Evolutionary conservation across 2,113 vertebrate species (phyloP), one percentile per base, ranked within the genome.

Genomic region (Rana temporaria): DNA sequence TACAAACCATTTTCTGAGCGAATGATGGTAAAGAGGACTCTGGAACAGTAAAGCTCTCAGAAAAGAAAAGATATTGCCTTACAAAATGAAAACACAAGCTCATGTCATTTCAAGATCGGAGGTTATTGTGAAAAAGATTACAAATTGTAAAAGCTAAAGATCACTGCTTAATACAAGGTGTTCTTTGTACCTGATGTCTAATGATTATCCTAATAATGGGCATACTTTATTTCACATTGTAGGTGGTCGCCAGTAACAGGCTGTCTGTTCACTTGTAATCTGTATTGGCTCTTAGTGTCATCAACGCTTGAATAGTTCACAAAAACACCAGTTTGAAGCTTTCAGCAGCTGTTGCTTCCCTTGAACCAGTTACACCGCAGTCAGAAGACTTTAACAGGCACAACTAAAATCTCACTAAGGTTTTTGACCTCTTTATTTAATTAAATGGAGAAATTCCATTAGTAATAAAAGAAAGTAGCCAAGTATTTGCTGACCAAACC

Each of bases 201-300:
- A 86, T 87, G 90, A 92, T 88, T 90, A 88, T 77, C 84, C 66
- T 60, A 52, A 85, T 90, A 89, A 92, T 92, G 87, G 20, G 4
- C 65, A 77, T 81, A 71, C 84, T 66, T 77, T 74, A 81, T 69
- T 85, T 59, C 75, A 83, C 87, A 84, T 75, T 84, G 83, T 72
- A 71, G 87, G 89, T 90, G 89, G 90, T 89, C 90, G 42, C 5
- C 81, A 76, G 78, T 53, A 78, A 79, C n/a, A 32, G 42, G 55
- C 52, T 48, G 62, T 48, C 74, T 84, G 38, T 75, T 52, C 12
- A 56, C 9, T 34, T 64, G 63, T 67, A 53, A n/a, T 68, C 62
- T 65, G 67, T 65, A 74, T 67, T 82, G 67, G 74, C 65, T 85
- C 17, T 20, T 70, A 55, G 12, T 60, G 9, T 78, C 48, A 26